Conservation (phyloP, 2,797 vertebrate genomes). For the Rhynchonycteris naso region DNA sequence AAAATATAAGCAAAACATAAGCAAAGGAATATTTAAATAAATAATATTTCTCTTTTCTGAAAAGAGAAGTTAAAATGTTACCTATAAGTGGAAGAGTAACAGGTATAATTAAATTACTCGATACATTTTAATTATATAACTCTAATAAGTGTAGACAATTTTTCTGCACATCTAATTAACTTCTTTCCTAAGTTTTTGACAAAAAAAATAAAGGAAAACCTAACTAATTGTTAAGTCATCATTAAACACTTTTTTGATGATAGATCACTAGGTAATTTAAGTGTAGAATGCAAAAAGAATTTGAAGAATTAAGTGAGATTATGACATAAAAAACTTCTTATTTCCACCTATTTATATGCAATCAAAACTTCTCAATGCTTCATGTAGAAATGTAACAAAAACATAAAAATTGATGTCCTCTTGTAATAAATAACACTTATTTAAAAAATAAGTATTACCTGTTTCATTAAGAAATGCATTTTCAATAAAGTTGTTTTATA, state of each 20-base stretch:
- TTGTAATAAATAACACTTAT: background rate
- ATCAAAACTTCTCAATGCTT: background rate
- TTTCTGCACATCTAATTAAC: background rate
- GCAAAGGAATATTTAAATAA: slow-evolving; percentile 25
- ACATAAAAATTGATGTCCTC: background rate
- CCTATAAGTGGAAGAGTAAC: background rate
- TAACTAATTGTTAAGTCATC: background rate
- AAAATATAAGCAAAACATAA: background rate
- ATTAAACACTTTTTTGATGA: background rate
- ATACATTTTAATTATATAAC: background rate
- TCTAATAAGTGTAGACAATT: background rate
- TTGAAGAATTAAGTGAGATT: background rate
- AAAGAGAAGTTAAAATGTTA: background rate
- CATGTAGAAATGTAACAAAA: background rate
- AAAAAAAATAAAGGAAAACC: background rate
- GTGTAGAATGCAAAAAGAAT: background rate
- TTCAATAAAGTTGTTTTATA: background rate
- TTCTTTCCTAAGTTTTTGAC: background rate
- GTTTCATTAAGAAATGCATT: background rate
- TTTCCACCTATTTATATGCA: background rate
- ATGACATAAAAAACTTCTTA: background rate
- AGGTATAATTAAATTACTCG: background rate
- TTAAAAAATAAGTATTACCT: background rate
- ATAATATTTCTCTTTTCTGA: slow-evolving; percentile 4
- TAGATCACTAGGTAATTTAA: background rate